Percentiles rank a stretch among this genome's conserved stretches.
Evolutionary conservation across 2,888 invertebrate genomes (phyloP).

Genomic region (Ctenicera cuprea): DNA sequence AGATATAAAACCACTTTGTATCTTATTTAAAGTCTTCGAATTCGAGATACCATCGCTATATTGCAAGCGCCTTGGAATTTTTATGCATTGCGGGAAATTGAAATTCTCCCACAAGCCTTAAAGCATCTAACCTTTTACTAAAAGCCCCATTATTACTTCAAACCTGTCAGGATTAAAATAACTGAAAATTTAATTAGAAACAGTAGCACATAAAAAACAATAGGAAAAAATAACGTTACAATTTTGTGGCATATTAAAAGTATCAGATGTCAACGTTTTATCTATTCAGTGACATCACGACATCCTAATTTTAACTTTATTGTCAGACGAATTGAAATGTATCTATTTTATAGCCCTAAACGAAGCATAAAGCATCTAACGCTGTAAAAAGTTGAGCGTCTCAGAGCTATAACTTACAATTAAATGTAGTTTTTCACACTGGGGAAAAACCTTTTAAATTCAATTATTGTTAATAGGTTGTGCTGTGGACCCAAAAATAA

Average conservation of each 20-base stretch:
- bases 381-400: background rate
- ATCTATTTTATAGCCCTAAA: constrained; percentile 10
- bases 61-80: background rate
- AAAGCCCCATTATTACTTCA: too few relatives aligned
- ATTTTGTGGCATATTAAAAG: background rate
- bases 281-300: constrained; percentile 5
- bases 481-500: too few relatives aligned
- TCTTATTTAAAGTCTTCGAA: constrained; percentile 1
- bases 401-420: too few relatives aligned
- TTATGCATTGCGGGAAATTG: constrained; percentile 1
- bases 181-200: too few relatives aligned
- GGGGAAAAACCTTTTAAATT: too few relatives aligned
- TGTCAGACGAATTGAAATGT: constrained; percentile 3
- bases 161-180: too few relatives aligned
- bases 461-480: too few relatives aligned
- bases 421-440: too few relatives aligned
- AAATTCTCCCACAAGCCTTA: too few relatives aligned
- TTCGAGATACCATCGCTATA: background rate
- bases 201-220: background rate
- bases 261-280: constrained; percentile 25
- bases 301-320: constrained; percentile 25
- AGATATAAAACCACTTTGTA: constrained; percentile 29
- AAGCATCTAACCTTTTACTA: too few relatives aligned
- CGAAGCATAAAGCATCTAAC: background rate
- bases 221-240: background rate